These are phyloP conservation scores for Leucoptera coffeella DNA, from an alignment of 2,888 invertebrate genomes.

Conservation along the genomic window DNA sequence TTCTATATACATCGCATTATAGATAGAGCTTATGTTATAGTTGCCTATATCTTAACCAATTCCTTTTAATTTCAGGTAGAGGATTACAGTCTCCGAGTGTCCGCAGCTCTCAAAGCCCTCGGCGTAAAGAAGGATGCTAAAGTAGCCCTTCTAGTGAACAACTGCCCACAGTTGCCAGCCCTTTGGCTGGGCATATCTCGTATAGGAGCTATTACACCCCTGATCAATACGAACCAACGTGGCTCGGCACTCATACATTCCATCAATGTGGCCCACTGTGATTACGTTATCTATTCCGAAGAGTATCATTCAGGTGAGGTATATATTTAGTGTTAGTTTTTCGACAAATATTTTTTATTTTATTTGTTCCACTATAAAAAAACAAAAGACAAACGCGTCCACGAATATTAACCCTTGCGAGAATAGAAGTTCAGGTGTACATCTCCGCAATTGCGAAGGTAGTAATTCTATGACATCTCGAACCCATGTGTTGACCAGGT, in stretches of 20 bases:
- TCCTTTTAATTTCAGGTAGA: conserved; percentile 58
- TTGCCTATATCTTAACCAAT: no score
- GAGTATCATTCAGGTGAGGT: conserved; percentile 59
- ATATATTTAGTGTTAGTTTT: no score
- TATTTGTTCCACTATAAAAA: no score
- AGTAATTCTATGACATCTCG: no score
- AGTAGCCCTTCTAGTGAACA: conserved; percentile 85
- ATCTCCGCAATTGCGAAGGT: no score
- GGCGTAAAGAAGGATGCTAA: conserved; percentile 83
- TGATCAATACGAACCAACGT: conserved; percentile 91
- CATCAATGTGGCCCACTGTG: conserved; percentile 77
- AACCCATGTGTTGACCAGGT: no score
- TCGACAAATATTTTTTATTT: no score
- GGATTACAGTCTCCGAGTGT: conserved; percentile 78
- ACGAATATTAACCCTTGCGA: no score
- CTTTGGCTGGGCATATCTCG: conserved; percentile 92
- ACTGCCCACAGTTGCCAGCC: conserved; percentile 85
- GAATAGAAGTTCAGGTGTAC: no score
- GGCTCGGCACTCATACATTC: conserved; percentile 82
- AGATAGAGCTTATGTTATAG: no score
- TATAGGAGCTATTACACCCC: conserved; percentile 74
- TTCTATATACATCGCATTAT: no score
- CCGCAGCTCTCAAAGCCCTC: conserved; percentile 70
- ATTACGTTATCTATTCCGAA: conserved; percentile 76
- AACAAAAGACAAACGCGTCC: no score